phyloP scores from a whole-genome alignment of 2,113 vertebrate species.

The Muntiacus reevesi region DNA sequence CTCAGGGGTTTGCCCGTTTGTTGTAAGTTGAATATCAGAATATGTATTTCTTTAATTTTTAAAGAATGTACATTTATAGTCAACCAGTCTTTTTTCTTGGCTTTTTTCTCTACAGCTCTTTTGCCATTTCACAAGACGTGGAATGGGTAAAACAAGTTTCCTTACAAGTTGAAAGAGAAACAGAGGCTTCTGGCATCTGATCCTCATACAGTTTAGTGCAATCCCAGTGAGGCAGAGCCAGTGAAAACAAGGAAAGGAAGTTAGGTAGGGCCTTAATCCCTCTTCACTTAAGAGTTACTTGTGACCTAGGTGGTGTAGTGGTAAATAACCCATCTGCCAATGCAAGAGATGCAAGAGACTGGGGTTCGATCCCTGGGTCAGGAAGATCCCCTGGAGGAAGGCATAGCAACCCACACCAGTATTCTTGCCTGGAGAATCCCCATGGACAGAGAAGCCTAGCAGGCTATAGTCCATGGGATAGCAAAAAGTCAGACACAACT shows the following conservation, averaged over 20 bases:
- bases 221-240: neutral
- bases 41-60: constrained; percentile 26
- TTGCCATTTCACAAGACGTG: constrained; percentile 29
- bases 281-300: neutral
- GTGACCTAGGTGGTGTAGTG: neutral
- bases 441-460: neutral
- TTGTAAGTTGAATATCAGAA: constrained; percentile 18
- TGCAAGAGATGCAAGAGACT: neutral
- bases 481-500: neutral
- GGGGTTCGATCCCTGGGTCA: neutral
- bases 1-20: constrained; percentile 11
- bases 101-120: constrained; percentile 1
- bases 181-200: neutral
- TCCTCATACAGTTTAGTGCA: neutral
- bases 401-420: neutral
- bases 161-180: neutral
- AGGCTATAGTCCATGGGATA: neutral
- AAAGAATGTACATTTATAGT: constrained; percentile 21
- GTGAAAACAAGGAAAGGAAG: constrained; percentile 2
- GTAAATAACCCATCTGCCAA: neutral
- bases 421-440: neutral
- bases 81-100: neutral
- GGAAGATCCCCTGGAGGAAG: neutral
- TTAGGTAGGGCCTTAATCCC: neutral
- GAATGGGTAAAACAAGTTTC: constrained; percentile 14